Base-by-base conservation (phyloP, 2,113 vertebrate species). In the Psittacus erithacus region DNA sequence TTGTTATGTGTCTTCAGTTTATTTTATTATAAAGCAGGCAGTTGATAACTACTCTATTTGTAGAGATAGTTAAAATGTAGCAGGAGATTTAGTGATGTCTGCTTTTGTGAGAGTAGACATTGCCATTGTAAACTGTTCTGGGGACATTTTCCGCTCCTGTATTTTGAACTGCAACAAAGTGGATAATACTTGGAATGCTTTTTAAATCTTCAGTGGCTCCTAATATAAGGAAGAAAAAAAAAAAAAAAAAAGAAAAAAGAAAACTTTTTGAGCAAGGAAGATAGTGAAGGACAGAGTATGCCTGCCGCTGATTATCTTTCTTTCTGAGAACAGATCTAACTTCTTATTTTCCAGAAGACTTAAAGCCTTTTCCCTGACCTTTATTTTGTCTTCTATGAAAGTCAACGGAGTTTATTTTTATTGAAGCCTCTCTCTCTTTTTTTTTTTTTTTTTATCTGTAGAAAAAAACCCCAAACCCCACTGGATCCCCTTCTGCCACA, bases 311-410 rank as follows among this genome's bases (percentile, higher is more conserved):
- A 64, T 93, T 29, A 60, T 49, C 47, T 83, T 71, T 82, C 90
- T 89, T 78, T 79, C 57, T 88, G 71, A 88, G 55, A 93, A 29
- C 23, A 67, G 41, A 47, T 46, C 60, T 57, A 50, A 65, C 60
- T 78, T 80, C 76, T 96, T 95, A 94, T 95, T 96, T 93, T 93
- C 85, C 77, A 82, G 50, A 74, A 84, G 80, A 85, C 35, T 49
- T 71, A 41, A 33, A 78, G 52, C n/a, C 87, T 96, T 91, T 96
- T 87, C 77, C 17, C 73, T 96, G 89, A 96, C 79, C 88, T 97
- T 95, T 97, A 77, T 75, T 93, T 88, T 76, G 27, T 43, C 49
- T 79, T 84, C 88, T 71, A 88, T 94, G 79, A 92, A 95, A 86
- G 68, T 49, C 47, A 71, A 14, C 4, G 17, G 44, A 74, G 77